phyloP scores from a whole-genome alignment of 2,113 vertebrate genomes.

The Tetrao urogallus region DNA sequence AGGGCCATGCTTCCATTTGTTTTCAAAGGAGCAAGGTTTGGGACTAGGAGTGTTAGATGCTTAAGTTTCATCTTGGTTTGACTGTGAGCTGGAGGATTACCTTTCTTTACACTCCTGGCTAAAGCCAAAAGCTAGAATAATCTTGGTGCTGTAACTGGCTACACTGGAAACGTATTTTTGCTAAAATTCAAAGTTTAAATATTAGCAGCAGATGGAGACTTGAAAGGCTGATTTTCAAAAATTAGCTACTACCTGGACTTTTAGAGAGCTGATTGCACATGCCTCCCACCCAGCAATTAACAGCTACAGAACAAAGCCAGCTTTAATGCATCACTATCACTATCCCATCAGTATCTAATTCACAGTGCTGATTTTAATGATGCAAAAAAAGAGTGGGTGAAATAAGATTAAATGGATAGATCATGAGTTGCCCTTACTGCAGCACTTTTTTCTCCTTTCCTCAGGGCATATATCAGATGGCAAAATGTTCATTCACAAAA shows the following conservation, averaged over 20 bases:
- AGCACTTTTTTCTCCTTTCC: background rate
- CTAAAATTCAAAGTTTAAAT: background rate
- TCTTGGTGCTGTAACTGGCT: background rate
- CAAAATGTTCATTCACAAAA: slow-evolving; percentile 54
- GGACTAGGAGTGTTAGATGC: background rate
- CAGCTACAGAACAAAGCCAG: background rate
- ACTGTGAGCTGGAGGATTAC: background rate
- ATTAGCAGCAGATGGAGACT: background rate
- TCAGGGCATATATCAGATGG: background rate
- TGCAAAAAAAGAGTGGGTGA: background rate
- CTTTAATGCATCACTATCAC: background rate
- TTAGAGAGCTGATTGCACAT: background rate
- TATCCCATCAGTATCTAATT: background rate
- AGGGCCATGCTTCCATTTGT: background rate
- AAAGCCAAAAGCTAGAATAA: background rate
- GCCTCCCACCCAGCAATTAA: background rate
- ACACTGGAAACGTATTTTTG: background rate
- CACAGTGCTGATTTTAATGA: background rate
- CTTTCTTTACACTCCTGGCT: background rate
- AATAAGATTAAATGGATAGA: slow-evolving; percentile 3
- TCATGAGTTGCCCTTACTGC: background rate
- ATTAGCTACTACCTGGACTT: background rate
- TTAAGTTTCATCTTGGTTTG: background rate
- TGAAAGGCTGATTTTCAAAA: background rate
- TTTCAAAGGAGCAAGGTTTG: background rate